Conservation (phyloP, 2,797 vertebrate genomes). For the Decapterus maruadsi region DNA sequence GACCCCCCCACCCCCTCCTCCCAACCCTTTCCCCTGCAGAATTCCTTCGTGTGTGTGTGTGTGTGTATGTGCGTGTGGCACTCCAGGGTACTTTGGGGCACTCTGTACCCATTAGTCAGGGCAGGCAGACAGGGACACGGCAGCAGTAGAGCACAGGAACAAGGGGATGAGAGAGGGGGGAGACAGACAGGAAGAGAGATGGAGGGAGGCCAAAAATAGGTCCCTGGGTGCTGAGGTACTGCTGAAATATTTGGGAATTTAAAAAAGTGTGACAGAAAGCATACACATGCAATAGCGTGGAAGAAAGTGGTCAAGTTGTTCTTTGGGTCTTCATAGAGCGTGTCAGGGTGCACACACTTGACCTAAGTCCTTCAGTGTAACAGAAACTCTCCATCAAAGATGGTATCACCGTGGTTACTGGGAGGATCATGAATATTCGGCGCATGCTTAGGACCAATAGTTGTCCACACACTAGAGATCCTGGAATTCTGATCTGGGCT, state of each 20-base stretch:
- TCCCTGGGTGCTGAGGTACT: conserved; percentile 11
- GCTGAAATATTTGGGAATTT: conserved; percentile 35
- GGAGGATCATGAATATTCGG: conserved; percentile 7
- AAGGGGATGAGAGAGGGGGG: conserved; percentile 15
- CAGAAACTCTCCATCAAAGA: conserved; percentile 8
- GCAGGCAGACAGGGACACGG: conserved; percentile 54
- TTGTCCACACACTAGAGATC: neutral
- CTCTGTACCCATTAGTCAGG: conserved; percentile 65
- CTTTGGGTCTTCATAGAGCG: neutral
- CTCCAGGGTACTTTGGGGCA: conserved; percentile 50
- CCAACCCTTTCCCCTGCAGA: conserved; percentile 38
- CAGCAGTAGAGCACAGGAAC: conserved; percentile 35
- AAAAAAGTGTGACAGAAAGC: conserved; percentile 10
- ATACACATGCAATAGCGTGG: neutral
- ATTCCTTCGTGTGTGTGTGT: conserved; percentile 33
- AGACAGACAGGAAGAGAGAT: conserved; percentile 14
- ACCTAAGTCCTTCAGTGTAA: conserved; percentile 4
- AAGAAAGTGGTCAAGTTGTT: conserved; percentile 10
- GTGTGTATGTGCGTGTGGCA: conserved; percentile 28
- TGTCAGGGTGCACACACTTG: conserved; percentile 6
- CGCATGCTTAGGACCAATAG: neutral
- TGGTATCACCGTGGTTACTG: neutral
- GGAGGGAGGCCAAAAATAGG: conserved; percentile 28
- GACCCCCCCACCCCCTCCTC: neutral
- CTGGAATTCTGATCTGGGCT: neutral